Evolutionary conservation across 2,888 invertebrate genomes (phyloP), one percentile per base, ranked within the genome.

Genomic region (Protonemura montana): DNA sequence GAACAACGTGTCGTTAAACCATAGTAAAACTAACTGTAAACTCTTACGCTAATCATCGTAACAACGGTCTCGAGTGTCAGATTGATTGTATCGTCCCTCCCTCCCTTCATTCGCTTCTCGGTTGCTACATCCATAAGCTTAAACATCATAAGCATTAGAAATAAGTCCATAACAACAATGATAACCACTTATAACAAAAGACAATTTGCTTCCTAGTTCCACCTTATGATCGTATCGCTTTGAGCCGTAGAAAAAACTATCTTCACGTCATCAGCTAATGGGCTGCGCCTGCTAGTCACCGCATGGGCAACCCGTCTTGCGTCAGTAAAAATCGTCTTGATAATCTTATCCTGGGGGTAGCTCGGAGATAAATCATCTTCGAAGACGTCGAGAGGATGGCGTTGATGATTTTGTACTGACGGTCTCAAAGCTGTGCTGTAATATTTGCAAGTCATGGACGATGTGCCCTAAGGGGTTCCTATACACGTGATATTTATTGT

Each of bases 281-380:
- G 59, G 21, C 21, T 2, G 59, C 59, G 59, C 59, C 59, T 59
- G 59, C 59, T 21, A 59, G 59, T 59, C 78, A 6, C 27, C 10
- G 78, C 78, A 7, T 78, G 27, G 26, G 78, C 78, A 78, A 78
- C 78, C 78, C 78, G 28, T 28, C 78, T 5, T 25, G 27, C 78
- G 78, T 78, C 78, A 78, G 27, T 78, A 78, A 27, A 78, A 78
- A 78, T 78, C 3, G 27, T 78, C 78, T 59, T 59, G 59, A 59
- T 59, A 59, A 59, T 59, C 59, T 59, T 10, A 2, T 59, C 59
- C 59, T 2, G 6, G 21, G 59, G 59, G 59, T 59, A 59, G 59
- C 59, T 21, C 13, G 21, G 16, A 21, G 59, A 59, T 59, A 59
- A 59, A 59, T 59, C 59, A 59, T 59, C 59, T 59, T 59, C 59